A percentile compares a stretch with the other conserved stretches of the same genome.
Evolutionary conservation across 2,113 vertebrate genomes (phyloP).

Genomic region (Zosterops borbonicus): DNA sequence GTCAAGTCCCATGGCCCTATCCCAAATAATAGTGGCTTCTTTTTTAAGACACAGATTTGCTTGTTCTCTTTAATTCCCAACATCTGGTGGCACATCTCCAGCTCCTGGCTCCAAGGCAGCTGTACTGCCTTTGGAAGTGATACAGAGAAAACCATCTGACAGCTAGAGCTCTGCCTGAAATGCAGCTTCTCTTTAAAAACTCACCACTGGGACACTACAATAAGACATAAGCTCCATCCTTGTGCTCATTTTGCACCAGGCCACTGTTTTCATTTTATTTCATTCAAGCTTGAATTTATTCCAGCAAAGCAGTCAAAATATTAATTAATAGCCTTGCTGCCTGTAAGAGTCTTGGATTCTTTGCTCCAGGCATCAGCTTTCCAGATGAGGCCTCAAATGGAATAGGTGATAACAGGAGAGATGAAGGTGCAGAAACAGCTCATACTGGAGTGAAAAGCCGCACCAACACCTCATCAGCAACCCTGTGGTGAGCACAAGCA

Average conservation of each 20-base stretch:
- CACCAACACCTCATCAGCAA: background rate
- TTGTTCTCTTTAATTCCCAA: background rate
- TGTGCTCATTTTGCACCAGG: background rate
- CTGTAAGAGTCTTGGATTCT: background rate
- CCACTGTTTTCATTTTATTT: background rate
- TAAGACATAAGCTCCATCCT: background rate
- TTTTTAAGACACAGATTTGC: background rate
- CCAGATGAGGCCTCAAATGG: background rate
- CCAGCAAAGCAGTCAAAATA: slow-evolving; percentile 28
- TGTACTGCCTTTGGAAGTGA: background rate
- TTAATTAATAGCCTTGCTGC: background rate
- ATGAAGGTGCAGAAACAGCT: background rate
- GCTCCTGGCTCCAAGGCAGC: background rate
- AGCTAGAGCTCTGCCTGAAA: background rate
- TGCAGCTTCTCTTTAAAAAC: background rate
- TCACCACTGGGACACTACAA: background rate
- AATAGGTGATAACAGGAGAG: background rate
- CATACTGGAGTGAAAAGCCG: background rate
- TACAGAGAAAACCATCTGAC: background rate
- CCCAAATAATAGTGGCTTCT: background rate
- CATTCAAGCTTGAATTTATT: background rate
- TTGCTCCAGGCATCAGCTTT: background rate
- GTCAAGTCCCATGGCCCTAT: background rate
- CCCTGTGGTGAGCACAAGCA: background rate
- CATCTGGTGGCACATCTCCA: background rate